Percentiles rank a stretch among this genome's conserved stretches.
Evolutionary conservation across 1,140 invertebrate genomes (phyloP).

Genomic region (Anthonomus grandis): DNA sequence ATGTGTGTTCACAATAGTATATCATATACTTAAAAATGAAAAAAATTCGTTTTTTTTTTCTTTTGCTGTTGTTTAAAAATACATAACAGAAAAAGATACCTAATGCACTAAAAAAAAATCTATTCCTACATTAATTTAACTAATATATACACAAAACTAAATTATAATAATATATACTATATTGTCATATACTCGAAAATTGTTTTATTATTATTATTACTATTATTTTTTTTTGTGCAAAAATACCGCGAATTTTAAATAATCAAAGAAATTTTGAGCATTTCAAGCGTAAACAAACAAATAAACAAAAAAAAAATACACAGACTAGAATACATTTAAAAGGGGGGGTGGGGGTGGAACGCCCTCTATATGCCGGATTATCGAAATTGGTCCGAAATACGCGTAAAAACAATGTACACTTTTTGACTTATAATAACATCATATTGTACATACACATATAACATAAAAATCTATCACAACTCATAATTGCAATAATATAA

Average conservation of each 20-base stretch:
- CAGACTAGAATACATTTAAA: not conserved
- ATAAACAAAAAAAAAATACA: not conserved
- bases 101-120: constrained; percentile 17
- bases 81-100: constrained; percentile 26
- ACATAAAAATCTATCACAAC: no score
- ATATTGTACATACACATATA: no score
- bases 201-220: no score
- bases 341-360: no score
- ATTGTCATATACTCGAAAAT: constrained; percentile 25
- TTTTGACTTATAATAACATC: no score
- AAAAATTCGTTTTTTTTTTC: no score
- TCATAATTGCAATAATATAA: no score
- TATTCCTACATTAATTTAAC: constrained; percentile 26
- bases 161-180: constrained; percentile 18
- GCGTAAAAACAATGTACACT: no score
- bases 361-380: no score
- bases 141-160: constrained; percentile 31
- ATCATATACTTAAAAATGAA: constrained; percentile 17
- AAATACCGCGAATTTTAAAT: constrained; percentile 8
- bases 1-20: constrained; percentile 26
- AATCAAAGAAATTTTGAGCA: constrained; percentile 5
- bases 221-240: no score
- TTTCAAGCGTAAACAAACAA: not conserved
- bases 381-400: no score
- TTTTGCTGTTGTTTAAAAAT: no score